Conservation (phyloP, 1,140 invertebrate species). For the Drosophila sp. region DNA sequence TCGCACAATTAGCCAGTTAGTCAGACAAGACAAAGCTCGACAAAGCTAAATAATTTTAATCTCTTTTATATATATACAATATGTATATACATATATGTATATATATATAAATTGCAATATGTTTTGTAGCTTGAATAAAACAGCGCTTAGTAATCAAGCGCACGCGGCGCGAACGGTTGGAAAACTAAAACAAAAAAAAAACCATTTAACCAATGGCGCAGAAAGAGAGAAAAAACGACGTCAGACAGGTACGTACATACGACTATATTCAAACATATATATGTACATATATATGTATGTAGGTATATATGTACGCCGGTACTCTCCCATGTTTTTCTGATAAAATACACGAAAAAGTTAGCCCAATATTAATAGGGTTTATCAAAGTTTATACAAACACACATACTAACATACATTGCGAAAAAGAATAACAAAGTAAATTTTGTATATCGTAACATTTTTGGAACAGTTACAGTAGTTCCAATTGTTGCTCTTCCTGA, state of each 20-base stretch:
- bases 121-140: conserved; percentile 15
- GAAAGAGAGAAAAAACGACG: conserved; percentile 37
- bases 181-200: conserved; percentile 55
- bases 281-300: neutral
- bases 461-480: neutral
- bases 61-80: conserved; percentile 2
- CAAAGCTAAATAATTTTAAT: conserved; percentile 29
- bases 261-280: conserved; percentile 17
- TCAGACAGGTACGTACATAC: conserved; percentile 5
- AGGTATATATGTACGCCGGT: neutral
- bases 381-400: conserved; percentile 22
- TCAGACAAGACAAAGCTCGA: neutral
- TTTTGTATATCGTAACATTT: neutral
- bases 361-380: conserved; percentile 63
- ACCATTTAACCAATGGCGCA: conserved; percentile 35
- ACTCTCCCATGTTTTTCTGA: conserved; percentile 49
- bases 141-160: conserved; percentile 55
- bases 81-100: neutral
- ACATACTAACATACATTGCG: neutral
- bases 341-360: conserved; percentile 64
- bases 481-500: neutral
- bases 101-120: conserved; percentile 11
- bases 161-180: conserved; percentile 62
- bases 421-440: conserved; percentile 2
- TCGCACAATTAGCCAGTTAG: neutral